Conservation (phyloP, 2,797 vertebrate genomes). For the Siniperca scherzeri region DNA sequence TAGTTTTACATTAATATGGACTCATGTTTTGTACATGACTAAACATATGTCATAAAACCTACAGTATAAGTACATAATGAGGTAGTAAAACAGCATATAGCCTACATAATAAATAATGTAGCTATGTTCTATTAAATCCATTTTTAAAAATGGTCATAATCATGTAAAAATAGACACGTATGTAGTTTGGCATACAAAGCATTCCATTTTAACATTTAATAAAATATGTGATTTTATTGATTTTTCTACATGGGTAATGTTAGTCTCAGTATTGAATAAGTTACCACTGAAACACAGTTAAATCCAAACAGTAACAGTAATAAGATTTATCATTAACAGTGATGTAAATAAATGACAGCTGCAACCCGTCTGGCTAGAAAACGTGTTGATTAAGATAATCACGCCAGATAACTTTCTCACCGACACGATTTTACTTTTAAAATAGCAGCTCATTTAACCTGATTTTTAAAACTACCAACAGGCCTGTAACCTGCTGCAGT, state of each 20-base stretch:
- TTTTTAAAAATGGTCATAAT: not conserved
- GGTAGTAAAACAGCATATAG: too few relatives aligned
- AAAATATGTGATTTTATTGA: not conserved
- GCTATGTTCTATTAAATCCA: not conserved
- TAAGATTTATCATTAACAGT: conserved; percentile 3
- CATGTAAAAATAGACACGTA: not conserved
- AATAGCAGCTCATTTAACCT: not conserved
- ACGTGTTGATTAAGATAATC: conserved; percentile 27
- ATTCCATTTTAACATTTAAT: not conserved
- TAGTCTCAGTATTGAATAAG: not conserved
- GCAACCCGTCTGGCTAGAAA: not conserved
- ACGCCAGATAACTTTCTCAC: conserved; percentile 39
- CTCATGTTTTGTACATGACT: not conserved
- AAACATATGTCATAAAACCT: not conserved
- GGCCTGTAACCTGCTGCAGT: conserved; percentile 61
- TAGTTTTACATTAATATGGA: not conserved
- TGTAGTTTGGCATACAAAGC: not conserved
- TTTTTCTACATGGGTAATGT: not conserved
- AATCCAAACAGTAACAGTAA: not conserved
- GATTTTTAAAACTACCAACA: conserved; percentile 14
- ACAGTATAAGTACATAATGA: not conserved
- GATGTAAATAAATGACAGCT: conserved; percentile 40
- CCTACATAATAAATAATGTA: not conserved
- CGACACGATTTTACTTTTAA: conserved; percentile 18
- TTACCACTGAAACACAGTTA: not conserved